phyloP scores from a whole-genome alignment of 1,140 invertebrate genomes.

The Drosophila novamexicana region DNA sequence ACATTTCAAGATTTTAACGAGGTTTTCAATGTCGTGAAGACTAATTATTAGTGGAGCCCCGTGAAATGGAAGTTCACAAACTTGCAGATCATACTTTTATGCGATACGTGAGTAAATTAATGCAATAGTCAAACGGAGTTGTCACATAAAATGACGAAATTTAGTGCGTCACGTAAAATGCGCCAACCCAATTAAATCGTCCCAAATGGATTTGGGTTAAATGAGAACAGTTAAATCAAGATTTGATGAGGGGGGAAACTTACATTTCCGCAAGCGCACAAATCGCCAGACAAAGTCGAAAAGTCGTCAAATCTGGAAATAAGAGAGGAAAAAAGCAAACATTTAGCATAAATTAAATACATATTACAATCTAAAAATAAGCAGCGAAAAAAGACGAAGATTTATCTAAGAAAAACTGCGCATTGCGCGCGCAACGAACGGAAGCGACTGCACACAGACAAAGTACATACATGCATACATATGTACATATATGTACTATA shows the following conservation, averaged over 20 bases:
- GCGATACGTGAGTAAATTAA: constrained; percentile 48
- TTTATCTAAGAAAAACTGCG: constrained; percentile 70
- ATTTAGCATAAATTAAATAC: constrained; percentile 57
- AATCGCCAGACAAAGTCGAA: constrained; percentile 27
- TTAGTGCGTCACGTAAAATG: constrained; percentile 18
- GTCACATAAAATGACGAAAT: constrained; percentile 28
- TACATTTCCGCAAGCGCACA: constrained; percentile 57
- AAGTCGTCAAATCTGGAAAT: constrained; percentile 51
- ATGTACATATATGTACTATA: constrained; percentile 1
- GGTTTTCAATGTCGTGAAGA: constrained; percentile 43
- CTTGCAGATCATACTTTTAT: constrained; percentile 44
- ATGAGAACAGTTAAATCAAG: constrained; percentile 15
- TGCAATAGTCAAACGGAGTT: constrained; percentile 44
- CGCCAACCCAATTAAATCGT: constrained; percentile 25
- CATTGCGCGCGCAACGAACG: constrained; percentile 55
- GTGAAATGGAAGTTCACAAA: constrained; percentile 47
- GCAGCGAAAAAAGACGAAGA: constrained; percentile 21
- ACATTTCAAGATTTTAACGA: constrained; percentile 57
- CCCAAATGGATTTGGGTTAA: constrained; percentile 55
- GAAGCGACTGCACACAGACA: constrained; percentile 45
- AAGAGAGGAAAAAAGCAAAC: constrained; percentile 16
- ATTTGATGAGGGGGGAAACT: constrained; percentile 40
- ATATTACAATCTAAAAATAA: constrained; percentile 40
- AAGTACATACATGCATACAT: constrained; percentile 15
- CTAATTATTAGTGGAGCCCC: constrained; percentile 68